These are phyloP conservation scores for Melangyna quadrimaculata DNA, from an alignment of 2,888 invertebrate genomes.

Conservation along the genomic window DNA sequence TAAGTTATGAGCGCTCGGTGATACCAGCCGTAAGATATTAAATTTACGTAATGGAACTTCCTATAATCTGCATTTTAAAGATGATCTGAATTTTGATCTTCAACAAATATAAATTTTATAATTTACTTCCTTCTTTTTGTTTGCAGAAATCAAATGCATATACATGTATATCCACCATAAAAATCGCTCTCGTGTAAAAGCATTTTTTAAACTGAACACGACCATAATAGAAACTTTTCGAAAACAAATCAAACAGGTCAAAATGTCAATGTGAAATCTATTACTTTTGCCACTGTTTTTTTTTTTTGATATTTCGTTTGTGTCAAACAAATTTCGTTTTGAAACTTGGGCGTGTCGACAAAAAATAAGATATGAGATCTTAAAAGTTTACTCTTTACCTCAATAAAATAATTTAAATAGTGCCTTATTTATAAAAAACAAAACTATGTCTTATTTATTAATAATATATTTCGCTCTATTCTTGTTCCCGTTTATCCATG, in stretches of 20 bases:
- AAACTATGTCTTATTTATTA: slow-evolving; percentile 32
- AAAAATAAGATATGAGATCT: slow-evolving; percentile 18
- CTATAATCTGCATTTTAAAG: no score
- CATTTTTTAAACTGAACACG: background rate
- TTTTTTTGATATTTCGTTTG: background rate
- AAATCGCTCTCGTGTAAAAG: no score
- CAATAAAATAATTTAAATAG: slow-evolving; percentile 21
- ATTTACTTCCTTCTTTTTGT: no score
- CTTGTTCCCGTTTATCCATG: slow-evolving; percentile 14
- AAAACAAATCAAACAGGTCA: background rate
- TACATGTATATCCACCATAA: no score
- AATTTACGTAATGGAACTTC: no score
- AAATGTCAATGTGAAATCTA: slow-evolving; percentile 50
- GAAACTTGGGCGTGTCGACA: slow-evolving; percentile 61
- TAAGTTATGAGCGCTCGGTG: no score
- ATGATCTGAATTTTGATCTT: no score
- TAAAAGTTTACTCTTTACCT: slow-evolving; percentile 28
- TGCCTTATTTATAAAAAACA: slow-evolving; percentile 40
- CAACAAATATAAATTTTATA: no score
- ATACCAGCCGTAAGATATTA: no score
- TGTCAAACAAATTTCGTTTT: background rate
- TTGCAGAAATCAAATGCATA: no score
- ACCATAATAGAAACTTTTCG: background rate
- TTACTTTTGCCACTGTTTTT: slow-evolving; percentile 41
- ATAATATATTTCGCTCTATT: slow-evolving; percentile 15